These are phyloP conservation scores for Diglossa cyanea DNA, from an alignment of 2,797 vertebrate species.

Conservation along the genomic window DNA sequence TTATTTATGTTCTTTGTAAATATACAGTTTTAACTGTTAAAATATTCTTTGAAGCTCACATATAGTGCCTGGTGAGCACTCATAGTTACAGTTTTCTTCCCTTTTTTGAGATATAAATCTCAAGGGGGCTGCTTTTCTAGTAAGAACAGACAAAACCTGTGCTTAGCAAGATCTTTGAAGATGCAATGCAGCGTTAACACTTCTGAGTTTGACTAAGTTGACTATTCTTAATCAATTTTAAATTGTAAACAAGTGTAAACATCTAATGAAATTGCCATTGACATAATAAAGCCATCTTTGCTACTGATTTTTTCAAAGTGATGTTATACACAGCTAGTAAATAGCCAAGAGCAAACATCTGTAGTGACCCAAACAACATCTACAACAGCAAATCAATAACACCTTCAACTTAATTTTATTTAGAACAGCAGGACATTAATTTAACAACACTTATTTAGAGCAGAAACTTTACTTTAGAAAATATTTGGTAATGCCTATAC, in stretches of 20 bases:
- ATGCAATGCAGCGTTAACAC: neutral
- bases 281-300: neutral
- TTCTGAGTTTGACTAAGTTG: neutral
- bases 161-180: neutral
- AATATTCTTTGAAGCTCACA: neutral
- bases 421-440: neutral
- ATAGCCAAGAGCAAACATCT: neutral
- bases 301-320: neutral
- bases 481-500: neutral
- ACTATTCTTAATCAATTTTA: neutral
- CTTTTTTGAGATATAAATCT: neutral
- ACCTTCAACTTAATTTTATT: neutral
- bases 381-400: conserved; percentile 4
- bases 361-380: neutral
- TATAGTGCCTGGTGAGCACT: neutral
- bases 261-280: neutral
- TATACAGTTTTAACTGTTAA: neutral
- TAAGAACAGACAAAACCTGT: neutral
- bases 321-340: neutral
- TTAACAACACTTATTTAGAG: neutral
- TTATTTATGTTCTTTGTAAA: neutral
- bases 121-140: accelerated
- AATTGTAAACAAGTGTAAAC: neutral
- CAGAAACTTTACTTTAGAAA: neutral
- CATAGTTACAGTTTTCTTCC: neutral